Percentiles rank a stretch among this genome's conserved stretches.
Evolutionary conservation across 2,888 invertebrate genomes (phyloP).

Genomic region (Oscheius onirici): DNA sequence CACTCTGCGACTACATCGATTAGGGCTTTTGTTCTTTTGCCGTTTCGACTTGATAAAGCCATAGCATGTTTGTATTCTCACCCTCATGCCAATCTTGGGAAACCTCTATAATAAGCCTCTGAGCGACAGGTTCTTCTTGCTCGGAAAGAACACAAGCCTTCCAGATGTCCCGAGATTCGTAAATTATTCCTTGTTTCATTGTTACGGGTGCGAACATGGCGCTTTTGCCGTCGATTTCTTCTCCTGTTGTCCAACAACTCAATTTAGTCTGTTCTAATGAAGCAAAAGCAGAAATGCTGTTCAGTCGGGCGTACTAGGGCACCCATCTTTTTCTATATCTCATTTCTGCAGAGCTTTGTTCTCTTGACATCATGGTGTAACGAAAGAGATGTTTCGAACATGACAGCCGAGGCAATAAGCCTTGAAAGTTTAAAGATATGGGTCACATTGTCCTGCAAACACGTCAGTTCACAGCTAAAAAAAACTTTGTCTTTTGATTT

Average conservation of each 20-base stretch:
- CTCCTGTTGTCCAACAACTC: neutral
- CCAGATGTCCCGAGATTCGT: constrained; percentile 8
- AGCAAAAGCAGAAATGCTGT: neutral
- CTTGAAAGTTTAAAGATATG: neutral
- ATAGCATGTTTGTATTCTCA: no score
- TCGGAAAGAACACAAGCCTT: neutral
- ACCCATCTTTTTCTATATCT: neutral
- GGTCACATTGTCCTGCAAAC: neutral
- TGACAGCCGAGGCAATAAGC: constrained; percentile 1
- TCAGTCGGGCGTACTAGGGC: neutral
- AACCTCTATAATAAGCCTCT: no score
- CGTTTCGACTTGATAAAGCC: no score
- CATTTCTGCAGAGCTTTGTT: neutral
- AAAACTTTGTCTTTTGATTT: neutral
- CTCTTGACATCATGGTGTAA: constrained; percentile 8
- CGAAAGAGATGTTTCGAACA: constrained; percentile 1
- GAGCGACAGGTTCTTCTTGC: no score
- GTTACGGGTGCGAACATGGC: constrained; percentile 3
- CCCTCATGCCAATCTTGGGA: no score
- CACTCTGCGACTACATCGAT: no score
- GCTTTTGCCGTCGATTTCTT: neutral
- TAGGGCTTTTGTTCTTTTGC: no score
- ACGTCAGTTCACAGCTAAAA: neutral
- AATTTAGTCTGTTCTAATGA: neutral
- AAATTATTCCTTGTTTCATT: constrained; percentile 1